Percentiles rank a stretch among this genome's conserved stretches.
These are phyloP conservation scores for Microcebus murinus DNA, from an alignment of 2,113 vertebrate species.

Conservation along the genomic window DNA sequence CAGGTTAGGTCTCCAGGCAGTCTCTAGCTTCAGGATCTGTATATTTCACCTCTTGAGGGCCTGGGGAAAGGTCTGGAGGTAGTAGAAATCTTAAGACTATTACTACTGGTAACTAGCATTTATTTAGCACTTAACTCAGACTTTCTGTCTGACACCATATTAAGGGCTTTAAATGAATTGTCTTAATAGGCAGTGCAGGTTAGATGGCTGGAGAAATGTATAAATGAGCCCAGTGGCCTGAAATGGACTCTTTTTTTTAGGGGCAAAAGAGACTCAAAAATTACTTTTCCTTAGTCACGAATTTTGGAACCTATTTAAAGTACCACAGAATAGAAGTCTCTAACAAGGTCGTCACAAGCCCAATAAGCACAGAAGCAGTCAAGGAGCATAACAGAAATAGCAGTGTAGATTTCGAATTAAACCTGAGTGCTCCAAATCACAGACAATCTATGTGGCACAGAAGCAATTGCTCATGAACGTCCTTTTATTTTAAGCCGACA, in stretches of 20 bases:
- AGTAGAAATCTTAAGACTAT: neutral
- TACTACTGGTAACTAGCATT: neutral
- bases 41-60: neutral
- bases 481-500: slow-evolving; percentile 66
- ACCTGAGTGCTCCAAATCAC: slow-evolving; percentile 19
- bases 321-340: neutral
- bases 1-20: too few species aligned
- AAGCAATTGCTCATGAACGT: slow-evolving; percentile 6
- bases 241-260: neutral
- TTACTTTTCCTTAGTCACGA: slow-evolving; percentile 22
- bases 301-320: slow-evolving; percentile 48
- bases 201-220: neutral
- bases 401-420: slow-evolving; percentile 12
- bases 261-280: neutral
- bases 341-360: neutral
- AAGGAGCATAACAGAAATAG: slow-evolving; percentile 6
- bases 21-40: neutral
- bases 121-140: neutral
- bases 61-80: neutral
- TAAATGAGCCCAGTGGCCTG: neutral
- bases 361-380: neutral
- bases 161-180: neutral
- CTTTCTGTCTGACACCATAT: neutral
- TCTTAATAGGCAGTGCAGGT: neutral
- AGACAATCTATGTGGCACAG: neutral